Evolutionary conservation across 2,113 vertebrate species (phyloP), one percentile per base, ranked within the genome.

Genomic region (Amblyopsis rosae): DNA sequence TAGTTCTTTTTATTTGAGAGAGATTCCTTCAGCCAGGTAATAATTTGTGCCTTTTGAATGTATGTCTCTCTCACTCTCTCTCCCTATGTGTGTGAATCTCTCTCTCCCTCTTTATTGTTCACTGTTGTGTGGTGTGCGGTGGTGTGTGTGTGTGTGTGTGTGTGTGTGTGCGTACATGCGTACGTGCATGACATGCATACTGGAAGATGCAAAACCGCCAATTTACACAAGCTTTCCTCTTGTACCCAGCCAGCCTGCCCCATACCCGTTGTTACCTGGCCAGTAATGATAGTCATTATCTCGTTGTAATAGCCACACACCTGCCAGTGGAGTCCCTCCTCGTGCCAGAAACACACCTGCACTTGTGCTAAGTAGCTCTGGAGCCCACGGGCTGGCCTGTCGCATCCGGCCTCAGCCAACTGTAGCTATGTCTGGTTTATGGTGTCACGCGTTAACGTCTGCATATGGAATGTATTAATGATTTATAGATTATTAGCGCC

Each of bases 251-350:
- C 74, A 79, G 65, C 73, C 60, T 51, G 70, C 57, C 74, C 63
- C 77, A 68, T 45, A 54, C 59, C 82, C 71, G 71, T 64, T 77
- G 77, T 87, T 85, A 78, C 71, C 74, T 63, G 48, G 9, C 55
- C n/a, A 59, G 49, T 87, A 87, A 92, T 90, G 65, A 90, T 76
- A 89, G 82, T 86, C 19, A 87, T 91, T 85, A 89, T 76, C 73
- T 76, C 76, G 35, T 71, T 80, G 69, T 81, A 80, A 83, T 82
- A 53, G 68, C 73, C 77, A 86, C 82, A 88, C 86, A 88, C 85
- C 82, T 86, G 84, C 66, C 65, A 69, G 62, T 70, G 70, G 1
- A 0, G 73, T 54, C 59, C 26, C 26, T 2, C 26, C 79, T 70
- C 5, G 1, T 75, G 82, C 80, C 84, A 87, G 75, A 85, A 75